Conservation (phyloP, 2,888 invertebrate species). For the Hyalella azteca region DNA sequence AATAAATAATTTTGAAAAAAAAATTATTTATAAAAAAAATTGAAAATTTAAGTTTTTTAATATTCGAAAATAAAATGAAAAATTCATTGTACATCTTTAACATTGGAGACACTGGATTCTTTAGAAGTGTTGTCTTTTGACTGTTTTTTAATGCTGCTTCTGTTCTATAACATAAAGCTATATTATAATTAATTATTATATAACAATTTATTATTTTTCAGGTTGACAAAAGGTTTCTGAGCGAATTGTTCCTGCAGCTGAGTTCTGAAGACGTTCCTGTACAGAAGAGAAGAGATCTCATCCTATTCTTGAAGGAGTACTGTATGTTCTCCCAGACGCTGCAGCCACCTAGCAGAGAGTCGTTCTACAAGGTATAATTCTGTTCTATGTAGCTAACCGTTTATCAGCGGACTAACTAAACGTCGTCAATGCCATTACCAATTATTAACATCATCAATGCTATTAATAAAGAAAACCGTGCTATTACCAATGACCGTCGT, state of each 20-base stretch:
- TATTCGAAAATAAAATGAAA: no score
- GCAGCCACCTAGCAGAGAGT: slow-evolving; percentile 95
- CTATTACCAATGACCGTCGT: neutral
- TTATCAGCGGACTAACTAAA: no score
- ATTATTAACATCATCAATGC: neutral
- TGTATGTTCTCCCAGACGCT: slow-evolving; percentile 99
- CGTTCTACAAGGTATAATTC: slow-evolving; percentile 82
- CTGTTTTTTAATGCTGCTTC: no score
- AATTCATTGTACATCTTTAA: no score
- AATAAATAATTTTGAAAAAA: no score
- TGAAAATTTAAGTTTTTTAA: no score
- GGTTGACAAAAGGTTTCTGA: slow-evolving; percentile 96
- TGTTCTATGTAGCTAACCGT: slow-evolving; percentile 25
- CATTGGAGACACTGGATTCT: no score
- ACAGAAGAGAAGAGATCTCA: slow-evolving; percentile 86
- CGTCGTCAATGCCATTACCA: neutral
- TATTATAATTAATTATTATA: no score
- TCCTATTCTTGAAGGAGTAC: slow-evolving; percentile 97
- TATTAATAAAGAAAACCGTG: neutral
- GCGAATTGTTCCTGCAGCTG: slow-evolving; percentile 90
- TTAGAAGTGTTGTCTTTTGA: no score
- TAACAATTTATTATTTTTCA: slow-evolving; percentile 67
- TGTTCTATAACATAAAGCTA: no score
- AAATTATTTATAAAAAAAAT: no score
- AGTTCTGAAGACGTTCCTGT: slow-evolving; percentile 81